These are phyloP conservation scores for Armadillidium nasatum DNA, from an alignment of 1,140 invertebrate genomes.

Conservation along the genomic window DNA sequence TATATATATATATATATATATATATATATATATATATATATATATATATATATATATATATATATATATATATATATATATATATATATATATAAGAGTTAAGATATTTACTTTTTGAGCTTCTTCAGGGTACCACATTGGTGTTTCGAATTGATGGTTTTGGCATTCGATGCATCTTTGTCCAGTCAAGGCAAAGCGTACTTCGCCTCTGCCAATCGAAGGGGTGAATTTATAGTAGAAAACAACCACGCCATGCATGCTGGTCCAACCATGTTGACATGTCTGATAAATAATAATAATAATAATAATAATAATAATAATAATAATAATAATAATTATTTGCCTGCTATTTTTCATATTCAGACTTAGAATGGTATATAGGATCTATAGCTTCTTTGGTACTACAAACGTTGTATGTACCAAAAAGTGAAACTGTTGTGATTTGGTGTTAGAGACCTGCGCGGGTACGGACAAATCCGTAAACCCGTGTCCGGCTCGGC, in stretches of 20 bases:
- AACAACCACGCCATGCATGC: slow-evolving; percentile 39
- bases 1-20: neutral
- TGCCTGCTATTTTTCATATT: neutral
- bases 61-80: no score
- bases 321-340: neutral
- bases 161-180: slow-evolving; percentile 41
- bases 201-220: slow-evolving; percentile 18
- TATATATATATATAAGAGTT: no score
- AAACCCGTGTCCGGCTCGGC: no score
- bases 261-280: slow-evolving; percentile 41
- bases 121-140: slow-evolving; percentile 46
- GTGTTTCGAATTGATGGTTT: slow-evolving; percentile 33
- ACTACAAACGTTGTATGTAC: no score
- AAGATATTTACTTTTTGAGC: slow-evolving; percentile 39
- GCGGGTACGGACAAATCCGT: no score
- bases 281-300: slow-evolving; percentile 23
- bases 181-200: slow-evolving; percentile 37
- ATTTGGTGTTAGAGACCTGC: no score
- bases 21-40: neutral
- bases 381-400: neutral
- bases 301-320: neutral
- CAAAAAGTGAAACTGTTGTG: no score
- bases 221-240: slow-evolving; percentile 38
- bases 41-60: neutral
- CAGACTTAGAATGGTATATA: neutral